Percentiles rank a stretch among this genome's conserved stretches.
Evolutionary conservation across 2,888 invertebrate species (phyloP).

Genomic region (Ornithoptera alexandrae): DNA sequence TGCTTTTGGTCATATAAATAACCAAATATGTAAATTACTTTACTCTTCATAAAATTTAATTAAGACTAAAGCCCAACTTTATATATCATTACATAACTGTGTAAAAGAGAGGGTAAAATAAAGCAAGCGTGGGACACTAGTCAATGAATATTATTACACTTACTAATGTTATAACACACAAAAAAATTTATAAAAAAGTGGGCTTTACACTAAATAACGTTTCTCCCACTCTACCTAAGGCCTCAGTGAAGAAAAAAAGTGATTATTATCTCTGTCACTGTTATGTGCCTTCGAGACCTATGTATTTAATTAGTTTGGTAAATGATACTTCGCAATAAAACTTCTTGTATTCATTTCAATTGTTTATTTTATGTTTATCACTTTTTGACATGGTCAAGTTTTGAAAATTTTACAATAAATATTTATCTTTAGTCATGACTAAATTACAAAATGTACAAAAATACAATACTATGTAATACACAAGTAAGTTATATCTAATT

Average conservation of each 20-base stretch:
- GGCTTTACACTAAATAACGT: too few species aligned
- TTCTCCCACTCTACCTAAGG: too few species aligned
- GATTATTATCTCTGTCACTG: too few species aligned
- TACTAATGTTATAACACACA: neutral
- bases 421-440: slow-evolving; percentile 60
- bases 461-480: slow-evolving; percentile 52
- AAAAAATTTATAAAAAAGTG: too few species aligned
- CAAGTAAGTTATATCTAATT: slow-evolving; percentile 61
- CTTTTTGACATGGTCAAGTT: slow-evolving; percentile 66
- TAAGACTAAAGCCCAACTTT: neutral
- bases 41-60: neutral
- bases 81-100: neutral
- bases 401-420: slow-evolving; percentile 74
- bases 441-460: slow-evolving; percentile 69
- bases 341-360: slow-evolving; percentile 44
- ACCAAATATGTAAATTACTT: too few species aligned
- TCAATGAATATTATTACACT: neutral
- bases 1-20: too few species aligned
- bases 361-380: slow-evolving; percentile 71
- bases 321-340: slow-evolving; percentile 27
- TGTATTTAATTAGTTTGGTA: neutral
- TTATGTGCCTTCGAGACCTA: too few species aligned
- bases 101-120: too few species aligned
- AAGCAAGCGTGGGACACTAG: too few species aligned
- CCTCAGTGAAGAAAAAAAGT: too few species aligned